Conservation (phyloP, 1,140 invertebrate genomes). For the Adelges cooleyi region DNA sequence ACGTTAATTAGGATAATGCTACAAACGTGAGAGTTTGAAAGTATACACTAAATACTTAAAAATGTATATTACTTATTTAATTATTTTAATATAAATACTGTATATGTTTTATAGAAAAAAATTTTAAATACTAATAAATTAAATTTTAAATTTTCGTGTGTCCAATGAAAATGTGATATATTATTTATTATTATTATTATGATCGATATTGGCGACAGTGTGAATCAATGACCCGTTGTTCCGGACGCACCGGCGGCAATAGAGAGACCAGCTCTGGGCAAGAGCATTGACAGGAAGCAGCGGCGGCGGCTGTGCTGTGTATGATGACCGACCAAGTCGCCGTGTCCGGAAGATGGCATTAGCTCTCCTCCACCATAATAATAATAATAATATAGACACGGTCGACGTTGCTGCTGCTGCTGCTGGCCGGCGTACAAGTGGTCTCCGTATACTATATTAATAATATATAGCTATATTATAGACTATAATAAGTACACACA, state of each 20-base stretch:
- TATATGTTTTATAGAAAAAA: too few relatives aligned
- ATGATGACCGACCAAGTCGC: constrained; percentile 14
- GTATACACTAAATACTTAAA: too few relatives aligned
- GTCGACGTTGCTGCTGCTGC: too few relatives aligned
- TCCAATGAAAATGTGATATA: neutral
- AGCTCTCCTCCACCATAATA: neutral
- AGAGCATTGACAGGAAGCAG: constrained; percentile 20
- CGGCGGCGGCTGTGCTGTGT: neutral
- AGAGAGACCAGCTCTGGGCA: neutral
- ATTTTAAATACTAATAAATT: too few relatives aligned
- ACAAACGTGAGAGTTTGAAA: too few relatives aligned
- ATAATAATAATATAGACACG: too few relatives aligned
- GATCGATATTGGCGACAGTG: neutral
- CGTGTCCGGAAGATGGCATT: constrained; percentile 9
- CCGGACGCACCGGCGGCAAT: constrained; percentile 19
- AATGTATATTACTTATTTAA: too few relatives aligned
- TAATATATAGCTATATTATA: neutral
- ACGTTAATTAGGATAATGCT: too few relatives aligned
- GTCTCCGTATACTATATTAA: too few relatives aligned
- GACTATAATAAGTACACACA: too few relatives aligned
- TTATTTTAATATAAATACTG: too few relatives aligned
- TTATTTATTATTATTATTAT: neutral
- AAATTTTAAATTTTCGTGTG: too few relatives aligned
- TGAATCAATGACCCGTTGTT: constrained; percentile 24
- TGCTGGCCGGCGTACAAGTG: neutral